Evolutionary conservation across 1,140 invertebrate species (phyloP).

Genomic region (Scylla paramamosain): DNA sequence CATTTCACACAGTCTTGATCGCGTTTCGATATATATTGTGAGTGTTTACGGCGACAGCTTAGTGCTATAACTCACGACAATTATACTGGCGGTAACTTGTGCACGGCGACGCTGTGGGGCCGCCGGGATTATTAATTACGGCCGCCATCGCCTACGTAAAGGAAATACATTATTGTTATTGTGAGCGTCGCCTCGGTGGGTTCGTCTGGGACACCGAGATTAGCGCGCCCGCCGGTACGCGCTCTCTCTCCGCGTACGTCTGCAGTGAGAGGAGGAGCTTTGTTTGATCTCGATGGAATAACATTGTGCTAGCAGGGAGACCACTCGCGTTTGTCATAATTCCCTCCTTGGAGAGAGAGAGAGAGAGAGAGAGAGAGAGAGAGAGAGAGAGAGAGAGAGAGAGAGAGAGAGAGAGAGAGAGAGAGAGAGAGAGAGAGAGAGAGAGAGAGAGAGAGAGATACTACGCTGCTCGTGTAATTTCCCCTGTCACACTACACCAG

Average conservation of each 20-base stretch:
- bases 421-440: background rate
- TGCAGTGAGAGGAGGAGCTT: too few species aligned
- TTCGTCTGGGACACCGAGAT: background rate
- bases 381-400: background rate
- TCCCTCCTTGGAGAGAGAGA: background rate
- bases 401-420: background rate
- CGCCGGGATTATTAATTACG: background rate
- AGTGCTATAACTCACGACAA: background rate
- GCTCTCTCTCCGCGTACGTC: background rate
- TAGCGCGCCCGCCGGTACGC: background rate
- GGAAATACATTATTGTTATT: conserved; percentile 15
- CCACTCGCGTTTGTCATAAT: background rate
- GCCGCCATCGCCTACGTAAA: background rate
- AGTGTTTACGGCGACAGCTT: background rate
- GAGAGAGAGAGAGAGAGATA: background rate
- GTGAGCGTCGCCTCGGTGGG: background rate
- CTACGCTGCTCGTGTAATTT: too few species aligned
- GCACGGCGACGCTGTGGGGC: background rate
- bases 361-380: background rate
- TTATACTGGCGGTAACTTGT: conserved; percentile 21
- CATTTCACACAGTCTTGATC: background rate
- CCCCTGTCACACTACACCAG: too few species aligned
- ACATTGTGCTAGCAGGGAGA: too few species aligned
- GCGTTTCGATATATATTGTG: conserved; percentile 14
- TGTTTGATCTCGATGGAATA: too few species aligned